Evolutionary conservation across 2,113 vertebrate genomes (phyloP).

Genomic region (Ptilorrhoa leucosticta): DNA sequence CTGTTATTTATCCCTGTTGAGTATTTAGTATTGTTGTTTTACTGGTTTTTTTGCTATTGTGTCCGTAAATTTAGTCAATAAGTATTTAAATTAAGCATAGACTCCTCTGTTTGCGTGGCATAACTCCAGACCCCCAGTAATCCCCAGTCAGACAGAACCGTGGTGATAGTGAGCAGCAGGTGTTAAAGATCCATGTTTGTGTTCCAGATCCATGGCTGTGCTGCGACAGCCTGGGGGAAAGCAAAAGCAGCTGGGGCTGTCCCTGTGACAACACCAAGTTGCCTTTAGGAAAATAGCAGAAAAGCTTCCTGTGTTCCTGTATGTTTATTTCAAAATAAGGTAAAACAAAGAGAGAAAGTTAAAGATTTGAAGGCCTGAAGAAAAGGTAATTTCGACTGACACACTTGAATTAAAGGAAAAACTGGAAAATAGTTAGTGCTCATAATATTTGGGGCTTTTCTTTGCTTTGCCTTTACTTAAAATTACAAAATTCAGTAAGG

Average conservation of each 20-base stretch:
- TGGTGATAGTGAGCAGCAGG: not conserved
- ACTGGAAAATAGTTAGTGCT: not conserved
- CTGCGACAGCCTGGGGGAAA: not conserved
- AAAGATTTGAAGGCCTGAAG: not conserved
- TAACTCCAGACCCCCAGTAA: not conserved
- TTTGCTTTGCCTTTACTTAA: not conserved
- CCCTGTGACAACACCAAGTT: not conserved
- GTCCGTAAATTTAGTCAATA: not conserved
- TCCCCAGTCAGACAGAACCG: not conserved
- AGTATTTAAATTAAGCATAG: not conserved
- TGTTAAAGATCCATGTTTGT: not conserved
- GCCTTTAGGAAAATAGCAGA: not conserved
- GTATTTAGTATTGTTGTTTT: not conserved
- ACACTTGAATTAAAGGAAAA: not conserved
- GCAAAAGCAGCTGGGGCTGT: not conserved
- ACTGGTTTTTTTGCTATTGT: not conserved
- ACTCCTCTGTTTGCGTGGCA: not conserved
- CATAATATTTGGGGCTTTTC: not conserved
- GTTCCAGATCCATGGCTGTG: not conserved
- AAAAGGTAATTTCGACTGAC: not conserved
- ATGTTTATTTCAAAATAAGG: not conserved
- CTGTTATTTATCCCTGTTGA: not conserved
- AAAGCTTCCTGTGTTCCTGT: not conserved
- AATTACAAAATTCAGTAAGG: not conserved
- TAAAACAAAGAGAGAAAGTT: not conserved